Evolutionary conservation across 2,888 invertebrate species (phyloP), one percentile per base, ranked within the genome.

Genomic region (Netelia melanura): DNA sequence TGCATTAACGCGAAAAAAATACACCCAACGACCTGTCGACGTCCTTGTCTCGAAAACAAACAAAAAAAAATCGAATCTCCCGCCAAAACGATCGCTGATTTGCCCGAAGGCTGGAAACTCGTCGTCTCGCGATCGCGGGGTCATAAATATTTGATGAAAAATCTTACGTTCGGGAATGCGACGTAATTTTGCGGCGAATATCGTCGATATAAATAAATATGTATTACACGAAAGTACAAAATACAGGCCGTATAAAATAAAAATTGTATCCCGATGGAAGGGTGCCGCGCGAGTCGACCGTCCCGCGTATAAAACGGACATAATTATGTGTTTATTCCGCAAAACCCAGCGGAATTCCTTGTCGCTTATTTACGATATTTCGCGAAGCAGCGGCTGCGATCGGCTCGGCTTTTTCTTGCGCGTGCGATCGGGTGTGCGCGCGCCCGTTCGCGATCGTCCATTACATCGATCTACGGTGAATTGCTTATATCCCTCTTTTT

Each of bases 281-380:
- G 38, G 38, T 48, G 61, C 74, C 1, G 74, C 9, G 10, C 17
- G n/a, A 58, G 17, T 25, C 17, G 61, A 61, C 68, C 58, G 70
- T 83, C 54, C 58, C 68, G 71, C 75, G 64, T 71, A 48, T 14
- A 76, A 84, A 84, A 80, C 64, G 71, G 71, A 77, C 76, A 72
- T 80, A 84, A 84, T 84, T 84, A 84, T 76, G 67, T 61, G 80
- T 84, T 76, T 81, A 84, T 81, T 81, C 84, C 77, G 67, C 81
- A 62, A 84, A 81, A 61, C 17, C 52, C 61, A 56, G 65, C 71
- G 76, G 77, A 81, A 84, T 84, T 81, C 67, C 81, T 68, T 74
- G 67, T 81, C 80, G 52, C 75, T 84, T 81, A 81, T 84, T 84
- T 81, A 81, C 77, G 54, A 77, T 44, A 67, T 43, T 72, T 23